Evolutionary conservation across 2,888 invertebrate species (phyloP), one percentile per base, ranked within the genome.

Genomic region (Oligia latruncula): DNA sequence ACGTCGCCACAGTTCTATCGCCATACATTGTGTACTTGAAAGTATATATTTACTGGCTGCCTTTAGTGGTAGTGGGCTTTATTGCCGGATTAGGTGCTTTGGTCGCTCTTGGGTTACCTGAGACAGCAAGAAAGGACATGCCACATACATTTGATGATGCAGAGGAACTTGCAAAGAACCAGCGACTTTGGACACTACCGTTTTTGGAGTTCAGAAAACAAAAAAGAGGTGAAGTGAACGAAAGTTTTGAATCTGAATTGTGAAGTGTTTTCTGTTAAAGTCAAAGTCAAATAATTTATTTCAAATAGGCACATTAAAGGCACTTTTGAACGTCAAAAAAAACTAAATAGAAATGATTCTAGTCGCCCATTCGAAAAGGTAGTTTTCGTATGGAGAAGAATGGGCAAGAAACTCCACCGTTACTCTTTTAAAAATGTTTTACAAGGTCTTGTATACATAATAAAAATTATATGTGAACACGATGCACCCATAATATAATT

Each of bases 1-100:
- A 92, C 72, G n/a, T 95, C 9, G 93, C 93, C 0, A 92, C 93
- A 29, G 87, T 93, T 20, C 67, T 94, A n/a, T 92, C 94, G 4
- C 94, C 95, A 11, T 94, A 90, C 43, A 86, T 87, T 71, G 90
- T 87, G 2, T 90, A 73, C 71, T 73, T 89, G 75, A 83, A 85
- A 66, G 75, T 74, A 9, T 83, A 79, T 80, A 66, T 86, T 23
- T 82, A 80, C 58, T 89, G 90, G 90, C 60, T 89, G 6, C 89
- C 89, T 23, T 75, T 88, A 68, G 67, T 82, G 13, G 78, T 88
- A 40, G 60, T 88, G 2, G 82, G 83, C 1, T 62, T 52, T 11
- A 2, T 84, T 0, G 82, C 87, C n/a, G 88, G 72, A 58, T 46
- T 84, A 2, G 88, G 84, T 3, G 87, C 74, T 49, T n/a, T 90